Evolutionary conservation across 1,140 invertebrate genomes (phyloP), one percentile per base, ranked within the genome.

Genomic region (Micrasema minimum): DNA sequence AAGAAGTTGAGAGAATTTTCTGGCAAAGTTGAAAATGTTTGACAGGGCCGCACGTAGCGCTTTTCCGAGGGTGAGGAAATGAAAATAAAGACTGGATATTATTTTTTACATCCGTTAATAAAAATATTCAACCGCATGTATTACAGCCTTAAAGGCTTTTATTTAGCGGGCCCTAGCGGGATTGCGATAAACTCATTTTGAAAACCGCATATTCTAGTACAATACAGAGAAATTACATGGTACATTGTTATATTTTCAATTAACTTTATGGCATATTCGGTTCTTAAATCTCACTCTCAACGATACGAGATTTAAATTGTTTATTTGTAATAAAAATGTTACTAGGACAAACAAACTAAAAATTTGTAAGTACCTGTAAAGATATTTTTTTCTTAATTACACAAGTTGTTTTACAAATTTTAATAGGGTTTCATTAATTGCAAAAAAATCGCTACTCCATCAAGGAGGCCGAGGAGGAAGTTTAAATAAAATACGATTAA

Each of bases 401-500:
- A 31, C 2, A 31, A 31, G 7, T 7, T 31, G 26, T 31, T 31
- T 31, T 31, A 4, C 26, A 31, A 4, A 31, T 4, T 31, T 31
- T 4, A 31, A 31, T 31, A 10, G 10, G 14, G 37, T 59, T 38
- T 59, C 38, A 59, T 59, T 59, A 59, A 59, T 59, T 35, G 37
- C 26, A 2, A 35, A 59, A 59, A 59, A 59, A 43, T 59, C 55
- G 55, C 55, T 59, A 59, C 55, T 59, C 55, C 55, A 59, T 59
- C 55, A 38, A 20, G 37, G 22, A 18, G 14, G 55, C 35, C 35
- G 55, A 31, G 55, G 55, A 38, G 43, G 20, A 46, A 31, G 59
- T 45, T 26, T 46, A 26, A 46, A 45, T 64, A 64, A 64, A 64
- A 64, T 46, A 64, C 41, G 59, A 64, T 64, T 64, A 64, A 64